Evolutionary conservation across 2,797 vertebrate genomes (phyloP).

Genomic region (Acrossocheilus wenchowensis): DNA sequence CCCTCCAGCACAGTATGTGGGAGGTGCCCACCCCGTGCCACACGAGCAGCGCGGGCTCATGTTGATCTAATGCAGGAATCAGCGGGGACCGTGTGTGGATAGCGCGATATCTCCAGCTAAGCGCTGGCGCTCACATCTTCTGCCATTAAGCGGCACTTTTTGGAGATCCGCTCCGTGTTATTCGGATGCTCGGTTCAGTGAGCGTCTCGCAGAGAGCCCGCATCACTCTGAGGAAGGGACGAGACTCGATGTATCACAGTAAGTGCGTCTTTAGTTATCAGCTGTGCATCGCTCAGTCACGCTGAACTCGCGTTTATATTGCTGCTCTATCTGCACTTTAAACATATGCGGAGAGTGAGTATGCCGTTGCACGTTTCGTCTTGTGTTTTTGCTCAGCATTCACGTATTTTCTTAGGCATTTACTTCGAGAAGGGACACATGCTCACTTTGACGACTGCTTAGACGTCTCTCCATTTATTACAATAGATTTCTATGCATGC

Average conservation of each 20-base stretch:
- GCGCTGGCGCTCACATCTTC: slow-evolving; percentile 67
- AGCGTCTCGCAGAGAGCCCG: slow-evolving; percentile 64
- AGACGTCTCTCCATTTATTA: neutral
- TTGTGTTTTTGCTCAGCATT: slow-evolving; percentile 40
- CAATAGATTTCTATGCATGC: neutral
- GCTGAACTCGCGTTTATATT: slow-evolving; percentile 63
- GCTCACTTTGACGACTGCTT: slow-evolving; percentile 20
- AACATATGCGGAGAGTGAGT: slow-evolving; percentile 56
- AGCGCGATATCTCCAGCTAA: slow-evolving; percentile 70
- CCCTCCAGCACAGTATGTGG: slow-evolving; percentile 55
- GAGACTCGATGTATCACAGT: slow-evolving; percentile 73
- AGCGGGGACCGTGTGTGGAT: slow-evolving; percentile 60
- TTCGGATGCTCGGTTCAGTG: slow-evolving; percentile 74
- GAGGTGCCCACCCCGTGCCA: slow-evolving; percentile 61
- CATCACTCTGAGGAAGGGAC: slow-evolving; percentile 56
- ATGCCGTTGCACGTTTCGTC: slow-evolving; percentile 40
- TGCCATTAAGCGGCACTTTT: slow-evolving; percentile 69
- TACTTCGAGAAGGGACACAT: slow-evolving; percentile 24
- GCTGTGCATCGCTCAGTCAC: slow-evolving; percentile 59
- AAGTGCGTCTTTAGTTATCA: slow-evolving; percentile 72
- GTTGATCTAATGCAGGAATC: slow-evolving; percentile 66
- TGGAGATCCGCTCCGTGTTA: slow-evolving; percentile 73
- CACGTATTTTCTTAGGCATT: slow-evolving; percentile 13
- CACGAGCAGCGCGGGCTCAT: slow-evolving; percentile 59
- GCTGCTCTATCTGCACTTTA: slow-evolving; percentile 39